Base-by-base conservation (phyloP, 1,140 invertebrate genomes). In the Carposina sasakii region DNA sequence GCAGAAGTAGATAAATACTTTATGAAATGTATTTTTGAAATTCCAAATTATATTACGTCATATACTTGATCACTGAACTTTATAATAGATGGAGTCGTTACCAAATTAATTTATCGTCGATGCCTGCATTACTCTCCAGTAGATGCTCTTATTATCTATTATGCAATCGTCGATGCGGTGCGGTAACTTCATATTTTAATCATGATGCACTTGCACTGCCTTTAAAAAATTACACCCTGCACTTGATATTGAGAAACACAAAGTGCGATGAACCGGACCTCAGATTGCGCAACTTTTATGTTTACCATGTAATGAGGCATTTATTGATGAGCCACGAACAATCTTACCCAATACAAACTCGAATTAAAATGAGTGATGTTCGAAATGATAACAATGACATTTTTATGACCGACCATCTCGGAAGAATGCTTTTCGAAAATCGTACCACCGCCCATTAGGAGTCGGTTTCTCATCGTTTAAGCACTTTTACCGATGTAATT, bases 321-420 rank as follows among this genome's bases (percentile, higher is more conserved):
- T 72, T 70, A 72, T 67, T 63, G 63, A 71, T 64, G 65, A 63
- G 52, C 46, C 47, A 40, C 24, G 36, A 47, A 36, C 40, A 45
- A 20, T 54, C 49, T 63, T 54, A 43, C 54, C 23, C 47, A 46
- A 56, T 45, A 46, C 48, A 44, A 31, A 49, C 43, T 52, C 60
- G 54, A 64, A 63, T 60, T 61, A 63, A 63, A 63, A 67, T 66
- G 60, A 70, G 50, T 60, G 67, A 70, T 72, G 60, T 56, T 60
- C 48, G 17, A 26, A 64, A 56, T 44, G 49, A 47, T 56, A 64
- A 63, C 52, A 62, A 62, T 67, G 57, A 67, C 62, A 63, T 63
- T 61, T 58, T 57, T 54, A 48, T 56, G 13, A 16, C 22, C 34
- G 9, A 15, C 15, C 23, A 22, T 45, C 30, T 23, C 26, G 45